Evolutionary conservation across 92 coral and sea anemone species (phyloP), one percentile per base, ranked within the genome.

Genomic region (Phymanthus crucifer): DNA sequence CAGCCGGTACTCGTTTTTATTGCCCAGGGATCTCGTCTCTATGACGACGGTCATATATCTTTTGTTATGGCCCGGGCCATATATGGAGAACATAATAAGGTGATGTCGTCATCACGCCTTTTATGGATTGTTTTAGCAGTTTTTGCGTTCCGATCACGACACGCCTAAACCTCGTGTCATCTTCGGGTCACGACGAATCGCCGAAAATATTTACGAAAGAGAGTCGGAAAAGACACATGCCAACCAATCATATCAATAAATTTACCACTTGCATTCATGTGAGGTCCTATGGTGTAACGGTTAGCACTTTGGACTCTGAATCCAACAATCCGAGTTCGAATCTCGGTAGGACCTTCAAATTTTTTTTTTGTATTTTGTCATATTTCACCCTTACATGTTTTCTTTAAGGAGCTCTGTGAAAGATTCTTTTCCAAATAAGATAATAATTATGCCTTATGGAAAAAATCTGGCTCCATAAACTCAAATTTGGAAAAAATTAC

Each of bases 291-390:
- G 96, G 95, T 95, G 97, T 90, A 90, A 95, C 89, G 97, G 94
- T 93, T 87, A 88, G 97, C 97, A 92, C 98, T 88, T 92, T 90
- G 86, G 98, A 95, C 97, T 95, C 97, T 88, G 97, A 93, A 94
- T 94, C 98, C 88, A 91, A 94, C 90, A 92, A 94, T 92, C 98
- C 97, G 98, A 95, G 97, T 90, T 93, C 95, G 87, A 93, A 83
- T 95, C 98, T 95, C 99, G 99, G 98, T 90, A 83, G 93, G 92
- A 92, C 98, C 98, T 93, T 0, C 34, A 3, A 3, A 23, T 66
- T 89, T 79, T 43, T 76, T 9, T 18, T 11, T 5, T 45, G 48
- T 64, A 77, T 76, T 31, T 32, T 16, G 12, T 4, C 9, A 17
- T 24, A 17, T 70, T 0, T 66, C 24, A 18, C 38, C 26, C 19